Evolutionary conservation across 2,888 invertebrate species (phyloP), one percentile per base, ranked within the genome.

Genomic region (Hemithea aestivaria): DNA sequence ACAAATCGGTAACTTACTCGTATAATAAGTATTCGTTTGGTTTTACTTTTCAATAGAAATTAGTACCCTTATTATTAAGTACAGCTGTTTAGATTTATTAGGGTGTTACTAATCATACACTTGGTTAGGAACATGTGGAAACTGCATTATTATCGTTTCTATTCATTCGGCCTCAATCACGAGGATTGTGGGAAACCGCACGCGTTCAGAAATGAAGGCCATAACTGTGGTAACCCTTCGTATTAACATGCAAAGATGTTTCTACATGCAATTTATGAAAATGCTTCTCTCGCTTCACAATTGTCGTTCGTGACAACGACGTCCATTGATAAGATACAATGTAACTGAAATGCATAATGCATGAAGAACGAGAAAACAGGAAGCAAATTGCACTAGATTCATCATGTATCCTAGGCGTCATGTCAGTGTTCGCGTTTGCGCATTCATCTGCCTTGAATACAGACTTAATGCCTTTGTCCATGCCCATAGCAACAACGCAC

Each of bases 401-500:
- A 40, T 42, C 35, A 40, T 36, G 31, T 10, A 39, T 33, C 20
- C 23, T 35, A 27, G 35, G 27, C 35, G 43, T 37, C 40, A 35
- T 35, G 27, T 21, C 24, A 40, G 40, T 33, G 40, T 20, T 39
- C 32, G 38, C 29, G 38, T 41, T 39, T 40, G 40, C 39, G 46
- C 36, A 40, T 53, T 46, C 45, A 43, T 47, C 41, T 40, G 35
- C 43, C 47, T 50, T 48, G 50, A 48, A 50, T 58, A 48, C 47
- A 36, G 42, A 47, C 51, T 43, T 47, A 41, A 51, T 45, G 40
- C 51, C 53, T 56, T 62, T 62, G 66, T 62, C 56, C 59, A 53
- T 65, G 62, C 66, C 60, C 72, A 66, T 75, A 75, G 74, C 64
- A 71, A 77, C 78, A 73, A 66, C 67, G 62, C 66, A 66, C 54